Percentiles rank a stretch among this genome's conserved stretches.
phyloP scores from a whole-genome alignment of 2,113 vertebrate species.

The Rhinoderma darwinii region DNA sequence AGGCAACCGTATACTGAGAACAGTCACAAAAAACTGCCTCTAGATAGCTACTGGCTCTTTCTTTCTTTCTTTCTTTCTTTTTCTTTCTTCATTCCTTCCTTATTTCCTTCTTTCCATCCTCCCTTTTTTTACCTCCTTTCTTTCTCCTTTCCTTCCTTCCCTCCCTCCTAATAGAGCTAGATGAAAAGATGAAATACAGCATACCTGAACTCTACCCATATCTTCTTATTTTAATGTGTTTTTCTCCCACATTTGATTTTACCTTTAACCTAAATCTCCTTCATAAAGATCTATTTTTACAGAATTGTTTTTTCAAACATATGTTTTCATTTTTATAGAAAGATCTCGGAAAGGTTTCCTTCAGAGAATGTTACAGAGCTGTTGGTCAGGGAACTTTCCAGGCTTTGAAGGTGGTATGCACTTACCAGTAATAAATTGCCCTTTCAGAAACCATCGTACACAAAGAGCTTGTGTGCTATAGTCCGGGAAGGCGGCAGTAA shows the following conservation, averaged over 20 bases:
- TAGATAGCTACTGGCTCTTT: too few relatives aligned
- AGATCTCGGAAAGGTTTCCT: slow-evolving; percentile 59
- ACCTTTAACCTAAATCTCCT: neutral
- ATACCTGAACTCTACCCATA: neutral
- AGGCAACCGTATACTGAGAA: too few relatives aligned
- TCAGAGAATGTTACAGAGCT: slow-evolving; percentile 48
- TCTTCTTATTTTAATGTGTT: neutral
- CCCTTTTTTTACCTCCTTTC: neutral
- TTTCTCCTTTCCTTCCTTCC: neutral
- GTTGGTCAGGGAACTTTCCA: slow-evolving; percentile 43
- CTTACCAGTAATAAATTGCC: slow-evolving; percentile 51
- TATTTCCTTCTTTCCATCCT: neutral
- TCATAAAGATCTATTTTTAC: slow-evolving; percentile 59
- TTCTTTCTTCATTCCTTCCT: neutral
- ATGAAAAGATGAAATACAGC: neutral
- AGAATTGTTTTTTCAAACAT: slow-evolving; percentile 60
- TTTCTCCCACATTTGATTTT: neutral
- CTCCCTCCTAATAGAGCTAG: neutral
- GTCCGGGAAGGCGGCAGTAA: neutral
- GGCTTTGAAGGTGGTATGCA: slow-evolving; percentile 21
- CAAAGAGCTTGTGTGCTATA: slow-evolving; percentile 31
- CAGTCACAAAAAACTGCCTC: too few relatives aligned
- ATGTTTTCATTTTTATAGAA: slow-evolving; percentile 60
- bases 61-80: neutral
- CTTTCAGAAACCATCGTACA: slow-evolving; percentile 20